A percentile compares a stretch with the other conserved stretches of the same genome.
phyloP scores from a whole-genome alignment of 2,888 invertebrate genomes.

The Heliconius cydno region DNA sequence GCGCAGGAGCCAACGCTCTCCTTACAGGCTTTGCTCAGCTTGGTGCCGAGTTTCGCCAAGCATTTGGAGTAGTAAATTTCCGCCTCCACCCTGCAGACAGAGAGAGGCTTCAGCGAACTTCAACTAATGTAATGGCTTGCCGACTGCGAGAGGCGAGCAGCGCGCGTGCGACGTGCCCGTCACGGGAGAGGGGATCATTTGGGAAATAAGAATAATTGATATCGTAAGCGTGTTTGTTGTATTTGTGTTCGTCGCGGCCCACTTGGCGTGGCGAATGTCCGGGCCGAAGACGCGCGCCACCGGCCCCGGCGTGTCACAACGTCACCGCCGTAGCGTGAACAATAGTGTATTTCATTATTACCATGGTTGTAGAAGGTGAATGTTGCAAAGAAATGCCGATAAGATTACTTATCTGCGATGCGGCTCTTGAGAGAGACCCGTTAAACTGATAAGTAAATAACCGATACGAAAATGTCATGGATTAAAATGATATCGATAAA shows the following conservation, averaged over 20 bases:
- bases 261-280: conserved; percentile 62
- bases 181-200: no score
- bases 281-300: background rate
- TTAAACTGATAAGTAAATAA: background rate
- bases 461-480: background rate
- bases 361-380: conserved; percentile 61
- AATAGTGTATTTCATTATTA: conserved; percentile 68
- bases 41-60: conserved; percentile 92
- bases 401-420: conserved; percentile 62
- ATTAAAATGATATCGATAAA: background rate
- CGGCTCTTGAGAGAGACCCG: conserved; percentile 40
- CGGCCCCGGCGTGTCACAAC: background rate
- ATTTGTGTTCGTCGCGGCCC: conserved; percentile 65
- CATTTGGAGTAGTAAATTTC: conserved; percentile 96
- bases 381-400: conserved; percentile 61
- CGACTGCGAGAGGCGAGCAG: conserved; percentile 30
- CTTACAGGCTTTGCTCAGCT: conserved; percentile 92
- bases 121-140: conserved; percentile 14
- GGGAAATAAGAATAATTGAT: conserved; percentile 50
- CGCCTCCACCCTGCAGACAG: conserved; percentile 90
- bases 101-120: background rate
- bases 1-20: conserved; percentile 91
- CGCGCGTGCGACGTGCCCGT: background rate
- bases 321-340: conserved; percentile 50
- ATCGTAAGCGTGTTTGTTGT: conserved; percentile 53